Conservation (phyloP, 2,797 vertebrate species). For the Rousettus madagascariensis region DNA sequence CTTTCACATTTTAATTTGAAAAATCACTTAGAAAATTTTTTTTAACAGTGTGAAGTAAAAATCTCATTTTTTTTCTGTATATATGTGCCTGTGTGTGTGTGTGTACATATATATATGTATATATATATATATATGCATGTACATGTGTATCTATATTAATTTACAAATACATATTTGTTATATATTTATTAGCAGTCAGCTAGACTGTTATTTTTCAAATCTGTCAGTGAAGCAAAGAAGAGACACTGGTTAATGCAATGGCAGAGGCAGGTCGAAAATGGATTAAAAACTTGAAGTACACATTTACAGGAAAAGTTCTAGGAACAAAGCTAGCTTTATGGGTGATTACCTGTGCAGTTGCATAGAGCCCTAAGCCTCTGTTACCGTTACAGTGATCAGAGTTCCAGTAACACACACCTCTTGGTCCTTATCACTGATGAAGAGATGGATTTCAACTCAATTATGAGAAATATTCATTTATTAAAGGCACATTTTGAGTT, state of each 20-base stretch:
- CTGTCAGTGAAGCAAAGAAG: neutral
- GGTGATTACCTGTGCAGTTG: neutral
- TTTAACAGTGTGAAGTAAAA: neutral
- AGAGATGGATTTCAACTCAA: too few relatives aligned
- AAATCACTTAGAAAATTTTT: neutral
- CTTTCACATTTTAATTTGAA: neutral
- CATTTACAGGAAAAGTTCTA: neutral
- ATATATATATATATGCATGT: neutral
- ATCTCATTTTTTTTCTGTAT: neutral
- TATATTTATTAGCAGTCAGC: neutral
- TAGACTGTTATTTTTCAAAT: neutral
- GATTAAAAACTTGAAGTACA: neutral
- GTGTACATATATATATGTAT: neutral
- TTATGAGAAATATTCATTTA: too few relatives aligned
- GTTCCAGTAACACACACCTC: too few relatives aligned
- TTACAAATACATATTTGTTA: neutral
- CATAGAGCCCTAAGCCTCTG: neutral
- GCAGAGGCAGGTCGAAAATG: neutral
- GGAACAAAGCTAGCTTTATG: neutral
- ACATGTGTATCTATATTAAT: too few relatives aligned
- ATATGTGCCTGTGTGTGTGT: neutral
- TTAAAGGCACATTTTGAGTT: too few relatives aligned
- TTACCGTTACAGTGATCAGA: too few relatives aligned
- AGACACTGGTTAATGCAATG: neutral
- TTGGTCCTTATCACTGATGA: too few relatives aligned